A percentile compares a stretch with the other conserved stretches of the same genome.
These are phyloP conservation scores for Microplitis demolitor DNA, from an alignment of 1,140 invertebrate species.

Conservation along the genomic window DNA sequence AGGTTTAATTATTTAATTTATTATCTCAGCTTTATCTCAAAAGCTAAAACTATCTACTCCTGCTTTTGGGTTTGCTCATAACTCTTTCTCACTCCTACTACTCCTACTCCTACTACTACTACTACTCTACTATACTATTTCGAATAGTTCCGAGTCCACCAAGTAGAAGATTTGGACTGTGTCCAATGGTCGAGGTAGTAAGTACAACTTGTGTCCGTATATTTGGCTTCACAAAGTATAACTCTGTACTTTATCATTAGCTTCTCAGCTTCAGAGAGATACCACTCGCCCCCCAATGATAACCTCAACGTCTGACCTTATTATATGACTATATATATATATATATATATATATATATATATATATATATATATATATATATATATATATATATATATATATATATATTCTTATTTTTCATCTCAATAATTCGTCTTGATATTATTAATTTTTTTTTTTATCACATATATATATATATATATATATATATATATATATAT, in stretches of 20 bases:
- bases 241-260: conserved; percentile 37
- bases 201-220: background rate
- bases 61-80: background rate
- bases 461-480: background rate
- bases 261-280: conserved; percentile 13
- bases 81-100: background rate
- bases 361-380: background rate
- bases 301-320: conserved; percentile 53
- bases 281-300: conserved; percentile 41
- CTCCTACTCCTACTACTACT: no score
- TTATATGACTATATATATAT: conserved; percentile 43
- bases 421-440: background rate
- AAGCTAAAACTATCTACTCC: background rate
- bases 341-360: background rate
- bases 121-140: no score
- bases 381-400: background rate
- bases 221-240: background rate
- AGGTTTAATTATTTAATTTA: no score
- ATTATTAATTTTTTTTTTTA: background rate
- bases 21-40: no score
- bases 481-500: no score
- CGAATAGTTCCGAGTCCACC: no score
- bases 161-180: conserved; percentile 9
- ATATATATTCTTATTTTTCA: background rate
- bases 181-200: conserved; percentile 5